Evolutionary conservation across 2,888 invertebrate species (phyloP), one percentile per base, ranked within the genome.

Genomic region (Exocentrus adspersus): DNA sequence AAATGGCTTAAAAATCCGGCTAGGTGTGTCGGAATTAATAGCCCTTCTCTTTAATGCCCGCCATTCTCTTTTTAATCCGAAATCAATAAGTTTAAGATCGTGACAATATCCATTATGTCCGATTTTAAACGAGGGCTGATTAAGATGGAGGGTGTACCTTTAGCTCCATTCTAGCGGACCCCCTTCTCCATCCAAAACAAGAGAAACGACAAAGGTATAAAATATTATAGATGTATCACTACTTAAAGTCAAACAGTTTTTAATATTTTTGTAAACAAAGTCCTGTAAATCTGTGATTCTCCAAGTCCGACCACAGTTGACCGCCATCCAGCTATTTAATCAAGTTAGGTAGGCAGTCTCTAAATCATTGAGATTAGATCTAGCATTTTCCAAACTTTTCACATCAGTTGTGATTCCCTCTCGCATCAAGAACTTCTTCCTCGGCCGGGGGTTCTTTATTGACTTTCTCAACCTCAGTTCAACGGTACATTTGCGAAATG

Each of bases 311-410:
- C 50, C 12, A 16, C 50, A 51, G 30, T 30, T 51, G 50, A n/a
- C 50, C 19, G 43, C 16, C 24, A 10, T 53, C 41, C 41, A 53
- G n/a, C n/a, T n/a, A 52, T 53, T 53, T 53, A 53, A 53, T 53
- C 52, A 41, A 41, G 37, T 53, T 37, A 37, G 6, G 20, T 41
- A 53, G 30, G 12, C 41, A 53, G 41, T 53, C 52, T 20, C 41
- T 41, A 37, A 41, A 17, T 53, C 52, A 53, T 53, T 53, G 30
- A 53, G 52, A 53, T 53, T 41, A 37, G 37, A 53, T 53, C 52
- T 53, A 53, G 30, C 21, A 53, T 53, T 53, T 53, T 53, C 52
- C 52, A 53, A 53, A 53, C 52, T 53, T 53, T 41, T 53, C 52
- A 37, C 52, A 41, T 41, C 52, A 30, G 51, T 41, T 53, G 20